Base-by-base conservation (phyloP, 2,888 invertebrate genomes). In the Cryptocheilus praepositus region DNA sequence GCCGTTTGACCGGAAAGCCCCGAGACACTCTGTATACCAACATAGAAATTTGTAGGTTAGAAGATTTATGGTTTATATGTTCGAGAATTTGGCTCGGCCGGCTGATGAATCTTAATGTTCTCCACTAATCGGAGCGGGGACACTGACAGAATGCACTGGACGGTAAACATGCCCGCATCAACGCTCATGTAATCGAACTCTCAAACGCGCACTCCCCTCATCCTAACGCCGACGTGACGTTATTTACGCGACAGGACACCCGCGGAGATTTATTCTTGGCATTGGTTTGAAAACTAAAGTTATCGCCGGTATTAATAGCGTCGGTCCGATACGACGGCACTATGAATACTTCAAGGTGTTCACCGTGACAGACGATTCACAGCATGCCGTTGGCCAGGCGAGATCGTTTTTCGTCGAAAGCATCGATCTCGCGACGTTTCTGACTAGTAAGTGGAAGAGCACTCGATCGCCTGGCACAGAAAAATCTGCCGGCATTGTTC, bases 311-410 rank as follows among this genome's bases (percentile, higher is more conserved):
- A 80, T 78, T 77, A 77, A 81, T 79, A 78, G 68, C 60, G 45
- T 36, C 49, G 61, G 64, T 70, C 58, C 70, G 67, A 64, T 61
- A 73, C 68, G 58, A 63, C 70, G 58, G 28, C 22, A 56, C 76
- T 83, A 83, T 83, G 80, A 83, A 84, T 84, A 84, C 73, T 70
- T 75, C 83, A 81, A 84, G 81, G 82, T 73, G 71, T 72, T 68
- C 56, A 51, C 21, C 49, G 61, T 62, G 62, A 60, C 53, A 56
- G 58, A 28, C 36, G 36, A 36, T 36, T 36, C 36, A 36, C 36
- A 11, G 36, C 36, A 7, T 11, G 36, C 36, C 19, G 21, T 19
- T 36, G 55, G 18, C 57, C 44, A 53, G 22, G 3, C 21, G 18
- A 16, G 13, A 52, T 53, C 5, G 2, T 15, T 5, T n/a, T 49